A percentile compares a stretch with the other conserved stretches of the same genome.
Conservation (phyloP, 2,888 invertebrate species). For the Harpagoxenus sublaevis region DNA sequence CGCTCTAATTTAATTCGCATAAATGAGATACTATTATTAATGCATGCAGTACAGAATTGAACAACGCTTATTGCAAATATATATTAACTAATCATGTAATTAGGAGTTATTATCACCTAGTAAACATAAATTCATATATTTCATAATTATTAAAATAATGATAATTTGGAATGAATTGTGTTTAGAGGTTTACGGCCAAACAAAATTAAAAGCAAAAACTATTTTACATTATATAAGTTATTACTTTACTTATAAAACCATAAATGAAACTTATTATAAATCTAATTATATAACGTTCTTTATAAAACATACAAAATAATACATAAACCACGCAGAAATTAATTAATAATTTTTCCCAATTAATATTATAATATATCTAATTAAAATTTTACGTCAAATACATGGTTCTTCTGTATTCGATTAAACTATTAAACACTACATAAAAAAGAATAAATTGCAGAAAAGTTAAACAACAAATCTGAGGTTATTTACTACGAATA, state of each 20-base stretch:
- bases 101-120: background rate
- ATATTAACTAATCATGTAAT: slow-evolving; percentile 21
- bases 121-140: background rate
- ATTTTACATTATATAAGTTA: background rate
- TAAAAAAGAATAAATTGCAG: background rate
- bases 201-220: background rate
- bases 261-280: background rate
- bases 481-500: background rate
- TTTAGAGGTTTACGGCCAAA: background rate
- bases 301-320: background rate
- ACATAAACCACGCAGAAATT: background rate
- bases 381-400: background rate
- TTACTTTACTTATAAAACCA: background rate
- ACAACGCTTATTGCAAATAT: background rate
- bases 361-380: background rate
- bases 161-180: background rate
- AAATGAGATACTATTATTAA: slow-evolving; percentile 19
- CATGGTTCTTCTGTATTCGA: background rate
- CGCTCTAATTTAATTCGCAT: slow-evolving; percentile 16
- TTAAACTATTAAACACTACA: too few species aligned
- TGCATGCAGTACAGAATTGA: background rate
- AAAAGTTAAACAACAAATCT: background rate
- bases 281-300: background rate
- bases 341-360: background rate
- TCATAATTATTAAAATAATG: slow-evolving; percentile 19